These are phyloP conservation scores for Porites evermanni DNA, from an alignment of 92 coral and sea anemone genomes.

Conservation along the genomic window DNA sequence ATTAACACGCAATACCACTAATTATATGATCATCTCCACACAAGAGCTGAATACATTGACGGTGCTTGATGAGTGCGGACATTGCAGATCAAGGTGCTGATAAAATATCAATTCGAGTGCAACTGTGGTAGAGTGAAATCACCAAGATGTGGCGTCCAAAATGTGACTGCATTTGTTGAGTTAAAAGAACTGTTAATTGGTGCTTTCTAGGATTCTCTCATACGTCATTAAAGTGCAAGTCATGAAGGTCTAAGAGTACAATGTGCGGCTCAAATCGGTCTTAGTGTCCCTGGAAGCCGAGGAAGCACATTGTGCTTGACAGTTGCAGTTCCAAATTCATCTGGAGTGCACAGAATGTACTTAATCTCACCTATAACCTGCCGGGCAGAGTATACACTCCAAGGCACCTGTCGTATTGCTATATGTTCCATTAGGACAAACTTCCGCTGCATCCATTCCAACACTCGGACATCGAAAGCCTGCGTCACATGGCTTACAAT, in stretches of 20 bases:
- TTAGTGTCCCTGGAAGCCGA: no score
- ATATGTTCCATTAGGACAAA: slow-evolving; percentile 78
- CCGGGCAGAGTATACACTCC: slow-evolving; percentile 79
- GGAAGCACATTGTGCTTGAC: background rate
- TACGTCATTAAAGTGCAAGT: no score
- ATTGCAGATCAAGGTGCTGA: background rate
- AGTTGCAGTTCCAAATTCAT: background rate
- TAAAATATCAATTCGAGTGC: no score
- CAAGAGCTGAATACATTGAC: background rate
- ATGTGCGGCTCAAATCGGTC: no score
- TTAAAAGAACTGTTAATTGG: no score
- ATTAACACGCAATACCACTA: no score
- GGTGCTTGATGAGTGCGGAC: background rate
- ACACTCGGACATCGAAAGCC: slow-evolving; percentile 77
- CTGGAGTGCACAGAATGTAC: background rate
- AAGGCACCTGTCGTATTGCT: slow-evolving; percentile 53
- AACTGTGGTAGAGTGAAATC: no score
- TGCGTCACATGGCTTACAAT: slow-evolving; percentile 74
- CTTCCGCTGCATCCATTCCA: slow-evolving; percentile 64
- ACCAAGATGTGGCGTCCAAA: no score
- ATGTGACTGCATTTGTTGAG: no score
- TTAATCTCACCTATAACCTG: slow-evolving; percentile 72
- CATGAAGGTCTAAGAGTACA: no score
- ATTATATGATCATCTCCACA: background rate
- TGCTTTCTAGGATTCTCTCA: no score